phyloP scores from a whole-genome alignment of 1,140 invertebrate species.

The Eulimnadia texana region DNA sequence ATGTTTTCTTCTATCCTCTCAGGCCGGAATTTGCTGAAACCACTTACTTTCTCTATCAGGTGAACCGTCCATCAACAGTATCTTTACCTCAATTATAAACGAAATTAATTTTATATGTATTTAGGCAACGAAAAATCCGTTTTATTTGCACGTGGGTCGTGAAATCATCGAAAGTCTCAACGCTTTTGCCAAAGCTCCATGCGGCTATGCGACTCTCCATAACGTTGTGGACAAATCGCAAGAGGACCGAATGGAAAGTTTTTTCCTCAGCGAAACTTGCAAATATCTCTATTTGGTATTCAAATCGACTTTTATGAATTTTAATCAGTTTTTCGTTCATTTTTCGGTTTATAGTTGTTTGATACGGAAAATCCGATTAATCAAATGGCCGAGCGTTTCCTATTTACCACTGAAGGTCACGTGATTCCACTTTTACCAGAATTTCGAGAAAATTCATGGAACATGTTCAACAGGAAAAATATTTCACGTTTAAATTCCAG shows the following conservation, averaged over 20 bases:
- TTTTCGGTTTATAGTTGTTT: slow-evolving; percentile 33
- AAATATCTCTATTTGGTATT: slow-evolving; percentile 53
- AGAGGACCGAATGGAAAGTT: slow-evolving; percentile 56
- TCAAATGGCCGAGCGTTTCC: slow-evolving; percentile 35
- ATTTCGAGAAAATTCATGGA: slow-evolving; percentile 31
- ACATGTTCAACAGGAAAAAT: slow-evolving; percentile 14
- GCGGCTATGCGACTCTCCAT: slow-evolving; percentile 55
- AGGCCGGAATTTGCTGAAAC: slow-evolving; percentile 51
- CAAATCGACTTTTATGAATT: slow-evolving; percentile 15
- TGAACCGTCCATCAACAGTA: slow-evolving; percentile 16
- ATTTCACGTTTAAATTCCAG: neutral
- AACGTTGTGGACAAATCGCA: slow-evolving; percentile 48
- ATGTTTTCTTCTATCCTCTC: slow-evolving; percentile 50
- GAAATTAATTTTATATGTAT: neutral
- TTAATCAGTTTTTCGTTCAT: neutral
- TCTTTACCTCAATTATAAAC: neutral
- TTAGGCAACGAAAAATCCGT: slow-evolving; percentile 51
- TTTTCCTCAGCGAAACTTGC: slow-evolving; percentile 54
- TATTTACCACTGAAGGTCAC: slow-evolving; percentile 57
- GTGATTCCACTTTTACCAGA: slow-evolving; percentile 39
- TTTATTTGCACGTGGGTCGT: slow-evolving; percentile 51
- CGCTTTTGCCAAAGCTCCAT: slow-evolving; percentile 40
- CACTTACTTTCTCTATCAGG: slow-evolving; percentile 50
- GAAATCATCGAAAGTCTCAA: slow-evolving; percentile 48
- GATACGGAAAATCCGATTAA: slow-evolving; percentile 50